A percentile compares a stretch with the other conserved stretches of the same genome.
Conservation (phyloP, 2,888 invertebrate genomes). For the Melanchra persicariae region DNA sequence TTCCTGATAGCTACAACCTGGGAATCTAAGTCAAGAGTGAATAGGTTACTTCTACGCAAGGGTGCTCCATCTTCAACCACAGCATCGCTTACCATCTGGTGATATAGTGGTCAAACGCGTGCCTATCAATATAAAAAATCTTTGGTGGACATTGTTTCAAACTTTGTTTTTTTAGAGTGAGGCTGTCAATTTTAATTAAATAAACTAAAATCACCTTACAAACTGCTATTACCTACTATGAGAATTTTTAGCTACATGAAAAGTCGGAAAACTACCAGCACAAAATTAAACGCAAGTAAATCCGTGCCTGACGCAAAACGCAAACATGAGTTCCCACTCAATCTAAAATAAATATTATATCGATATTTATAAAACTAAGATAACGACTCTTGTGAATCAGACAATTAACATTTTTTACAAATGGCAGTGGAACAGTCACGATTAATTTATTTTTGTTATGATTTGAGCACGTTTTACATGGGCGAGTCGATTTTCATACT, state of each 20-base stretch:
- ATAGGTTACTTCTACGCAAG: too few relatives aligned
- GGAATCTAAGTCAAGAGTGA: too few relatives aligned
- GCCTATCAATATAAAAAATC: too few relatives aligned
- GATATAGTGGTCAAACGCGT: too few relatives aligned
- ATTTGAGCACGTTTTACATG: conserved; percentile 46
- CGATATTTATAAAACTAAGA: conserved; percentile 9
- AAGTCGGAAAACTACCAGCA: neutral
- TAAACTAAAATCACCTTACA: too few relatives aligned
- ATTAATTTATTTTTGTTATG: conserved; percentile 39
- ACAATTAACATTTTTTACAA: conserved; percentile 32
- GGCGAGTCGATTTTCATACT: conserved; percentile 1
- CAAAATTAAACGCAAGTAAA: neutral
- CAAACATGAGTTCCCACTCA: neutral
- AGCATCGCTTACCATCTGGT: too few relatives aligned
- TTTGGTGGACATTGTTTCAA: too few relatives aligned
- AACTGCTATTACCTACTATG: neutral
- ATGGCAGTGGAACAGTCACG: conserved; percentile 42
- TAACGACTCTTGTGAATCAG: conserved; percentile 25
- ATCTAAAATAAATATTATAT: too few relatives aligned
- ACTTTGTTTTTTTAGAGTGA: neutral
- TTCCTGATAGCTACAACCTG: too few relatives aligned
- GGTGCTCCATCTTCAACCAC: too few relatives aligned
- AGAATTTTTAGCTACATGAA: neutral
- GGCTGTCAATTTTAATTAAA: neutral
- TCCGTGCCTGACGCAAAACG: conserved; percentile 8